Conservation (phyloP, 2,888 invertebrate species). For the Tetragnatha montana region DNA sequence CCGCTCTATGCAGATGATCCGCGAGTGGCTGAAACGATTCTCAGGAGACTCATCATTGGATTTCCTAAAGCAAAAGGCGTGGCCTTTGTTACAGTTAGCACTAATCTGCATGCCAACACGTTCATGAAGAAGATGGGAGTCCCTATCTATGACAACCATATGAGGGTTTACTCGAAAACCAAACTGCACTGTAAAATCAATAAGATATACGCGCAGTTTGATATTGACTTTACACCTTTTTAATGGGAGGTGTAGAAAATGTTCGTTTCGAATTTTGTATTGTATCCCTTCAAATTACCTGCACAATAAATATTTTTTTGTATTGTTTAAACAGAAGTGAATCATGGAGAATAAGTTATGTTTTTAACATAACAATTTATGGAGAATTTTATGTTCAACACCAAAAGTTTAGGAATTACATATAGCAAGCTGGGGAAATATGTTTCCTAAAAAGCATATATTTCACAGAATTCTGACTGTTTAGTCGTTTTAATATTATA, state of each 20-base stretch:
- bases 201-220: slow-evolving; percentile 13
- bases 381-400: no score
- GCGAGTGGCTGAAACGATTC: slow-evolving; percentile 42
- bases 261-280: no score
- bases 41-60: not conserved
- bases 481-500: no score
- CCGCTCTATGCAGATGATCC: slow-evolving; percentile 56
- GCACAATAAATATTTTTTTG: no score
- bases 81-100: not conserved
- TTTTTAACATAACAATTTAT: no score
- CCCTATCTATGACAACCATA: not conserved
- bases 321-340: no score
- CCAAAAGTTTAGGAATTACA: no score
- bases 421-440: no score
- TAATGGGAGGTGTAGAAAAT: not conserved
- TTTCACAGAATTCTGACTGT: no score
- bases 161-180: not conserved
- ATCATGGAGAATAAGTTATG: no score
- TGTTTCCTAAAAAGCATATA: no score
- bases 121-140: slow-evolving; percentile 17
- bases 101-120: slow-evolving; percentile 3
- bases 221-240: slow-evolving; percentile 23
- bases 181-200: not conserved
- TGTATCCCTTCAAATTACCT: no score
- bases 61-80: slow-evolving; percentile 18